Evolutionary conservation across 2,888 invertebrate genomes (phyloP), one percentile per base, ranked within the genome.

Genomic region (Eudasyphora cyanicolor): DNA sequence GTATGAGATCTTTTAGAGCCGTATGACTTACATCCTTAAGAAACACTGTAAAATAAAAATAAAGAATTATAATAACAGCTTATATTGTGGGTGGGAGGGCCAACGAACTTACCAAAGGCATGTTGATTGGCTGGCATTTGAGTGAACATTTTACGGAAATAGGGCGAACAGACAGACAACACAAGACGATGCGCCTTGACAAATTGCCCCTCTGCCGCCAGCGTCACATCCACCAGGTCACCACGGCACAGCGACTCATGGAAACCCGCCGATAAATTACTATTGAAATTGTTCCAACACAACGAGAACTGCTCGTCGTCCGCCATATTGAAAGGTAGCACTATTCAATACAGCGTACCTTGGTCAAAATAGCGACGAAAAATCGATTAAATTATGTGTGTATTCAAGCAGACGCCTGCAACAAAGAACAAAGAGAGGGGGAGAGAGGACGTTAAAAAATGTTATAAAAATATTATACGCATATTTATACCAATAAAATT

Each of bases 281-380:
- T 94, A 93, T 95, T 95, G 93, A 95, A 95, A 93, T 95, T 95
- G 93, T 95, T 95, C 95, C 95, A 95, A 93, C 95, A 95, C 93
- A 95, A 92, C 92, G 95, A 95, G 93, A 95, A 95, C 91, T 95
- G 95, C 93, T 95, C 95, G 93, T 94, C 94, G 93, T 94, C 94
- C 94, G 94, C 94, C 94, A 94, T 94, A 92, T 93, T 94, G 94
- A 88, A 86, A 87, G 87, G 85, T 80, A 67, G 81, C 86, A 82
- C 78, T 79, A 70, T 79, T 78, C 49, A 82, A 64, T 60, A 74
- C 57, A 67, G 78, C 76, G 79, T 79, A 77, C 60, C 57, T 27
- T 57, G 24, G 57, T 24, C 57, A 19, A 57, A 57, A 3, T 54
- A 14, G 14, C 54, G 35, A 42, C n/a, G 29, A 73, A 73, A 78